Percentiles rank a stretch among this genome's conserved stretches.
Evolutionary conservation across 2,797 vertebrate genomes (phyloP).

Genomic region (Enteromius thamalakanensis): DNA sequence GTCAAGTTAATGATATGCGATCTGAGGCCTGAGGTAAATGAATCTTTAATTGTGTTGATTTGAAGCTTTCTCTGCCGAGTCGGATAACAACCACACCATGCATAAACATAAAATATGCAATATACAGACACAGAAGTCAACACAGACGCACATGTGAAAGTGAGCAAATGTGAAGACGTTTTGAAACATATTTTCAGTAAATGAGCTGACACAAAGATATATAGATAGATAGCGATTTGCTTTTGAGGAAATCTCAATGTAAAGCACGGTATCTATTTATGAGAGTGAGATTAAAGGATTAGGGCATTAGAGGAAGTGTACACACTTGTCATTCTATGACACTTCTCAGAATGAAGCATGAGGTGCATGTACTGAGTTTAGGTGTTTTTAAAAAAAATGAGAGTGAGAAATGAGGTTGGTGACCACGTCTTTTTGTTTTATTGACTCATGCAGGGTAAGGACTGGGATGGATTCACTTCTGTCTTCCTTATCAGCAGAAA

Average conservation of each 20-base stretch:
- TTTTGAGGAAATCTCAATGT: constrained; percentile 62
- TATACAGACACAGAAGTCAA: neutral
- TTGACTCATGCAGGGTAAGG: constrained; percentile 48
- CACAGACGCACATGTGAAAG: constrained; percentile 16
- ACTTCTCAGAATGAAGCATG: constrained; percentile 1
- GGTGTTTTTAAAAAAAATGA: constrained; percentile 17
- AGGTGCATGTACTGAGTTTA: neutral
- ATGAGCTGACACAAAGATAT: neutral
- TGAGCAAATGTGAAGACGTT: neutral
- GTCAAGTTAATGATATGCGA: constrained; percentile 35
- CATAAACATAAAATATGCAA: constrained; percentile 47
- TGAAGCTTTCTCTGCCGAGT: constrained; percentile 50
- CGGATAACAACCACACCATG: constrained; percentile 31
- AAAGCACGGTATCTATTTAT: constrained; percentile 71
- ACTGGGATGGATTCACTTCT: neutral
- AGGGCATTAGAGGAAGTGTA: constrained; percentile 65
- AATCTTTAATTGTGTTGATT: constrained; percentile 51
- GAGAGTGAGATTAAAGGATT: constrained; percentile 82
- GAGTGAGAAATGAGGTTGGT: constrained; percentile 33
- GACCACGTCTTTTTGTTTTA: constrained; percentile 45
- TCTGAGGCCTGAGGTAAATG: constrained; percentile 19
- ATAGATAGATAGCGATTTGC: neutral
- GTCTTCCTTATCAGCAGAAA: constrained; percentile 32
- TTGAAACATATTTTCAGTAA: constrained; percentile 12
- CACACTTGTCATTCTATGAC: constrained; percentile 47